Conservation (phyloP, 2,888 invertebrate genomes). For the Amblyjoppa fuscipennis region DNA sequence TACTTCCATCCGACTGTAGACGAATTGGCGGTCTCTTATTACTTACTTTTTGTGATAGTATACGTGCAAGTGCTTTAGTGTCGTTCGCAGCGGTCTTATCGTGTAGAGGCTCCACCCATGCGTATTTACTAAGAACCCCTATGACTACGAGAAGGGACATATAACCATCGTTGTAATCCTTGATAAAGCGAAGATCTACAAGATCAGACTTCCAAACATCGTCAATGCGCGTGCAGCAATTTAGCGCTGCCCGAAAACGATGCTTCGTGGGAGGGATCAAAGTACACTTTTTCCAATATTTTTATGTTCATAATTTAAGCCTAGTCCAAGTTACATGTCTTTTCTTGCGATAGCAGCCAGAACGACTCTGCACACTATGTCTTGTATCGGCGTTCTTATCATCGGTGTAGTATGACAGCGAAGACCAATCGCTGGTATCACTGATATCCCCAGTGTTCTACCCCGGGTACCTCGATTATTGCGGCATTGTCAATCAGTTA, state of each 20-base stretch:
- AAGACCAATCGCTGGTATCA: neutral
- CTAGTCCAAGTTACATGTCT: neutral
- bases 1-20: no score
- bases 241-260: neutral
- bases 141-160: neutral
- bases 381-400: no score
- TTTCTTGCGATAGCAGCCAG: neutral
- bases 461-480: neutral
- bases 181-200: neutral
- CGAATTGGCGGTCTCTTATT: no score
- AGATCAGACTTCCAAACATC: neutral
- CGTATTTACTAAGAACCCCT: neutral
- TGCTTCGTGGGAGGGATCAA: neutral
- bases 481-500: neutral
- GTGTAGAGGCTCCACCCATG: neutral
- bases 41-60: no score
- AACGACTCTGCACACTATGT: neutral
- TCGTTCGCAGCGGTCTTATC: neutral
- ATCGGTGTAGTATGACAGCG: no score
- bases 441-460: neutral
- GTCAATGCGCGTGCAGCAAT: neutral
- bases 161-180: neutral
- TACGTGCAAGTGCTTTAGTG: no score
- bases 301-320: neutral
- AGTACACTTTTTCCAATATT: conserved; percentile 1